Percentiles rank a stretch among this genome's conserved stretches.
Evolutionary conservation across 2,888 invertebrate genomes (phyloP).

Genomic region (Steinernema carpocapsae): DNA sequence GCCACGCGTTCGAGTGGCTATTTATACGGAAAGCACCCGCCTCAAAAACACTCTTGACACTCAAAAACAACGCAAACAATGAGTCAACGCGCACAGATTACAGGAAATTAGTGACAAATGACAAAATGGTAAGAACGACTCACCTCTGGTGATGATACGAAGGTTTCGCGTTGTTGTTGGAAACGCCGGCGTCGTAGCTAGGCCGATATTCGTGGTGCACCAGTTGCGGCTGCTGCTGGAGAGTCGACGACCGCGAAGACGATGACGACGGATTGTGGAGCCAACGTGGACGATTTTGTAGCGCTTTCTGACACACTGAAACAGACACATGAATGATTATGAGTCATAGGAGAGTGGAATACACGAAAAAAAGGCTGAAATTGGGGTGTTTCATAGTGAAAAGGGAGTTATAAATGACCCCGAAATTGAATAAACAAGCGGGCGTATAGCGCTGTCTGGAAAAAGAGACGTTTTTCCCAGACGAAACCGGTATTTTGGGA

Average conservation of each 20-base stretch:
- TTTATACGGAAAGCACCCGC: too few relatives aligned
- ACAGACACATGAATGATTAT: conserved; percentile 11
- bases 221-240: conserved; percentile 9
- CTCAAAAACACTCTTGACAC: too few relatives aligned
- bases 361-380: neutral
- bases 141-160: conserved; percentile 30
- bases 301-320: conserved; percentile 29
- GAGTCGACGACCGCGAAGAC: neutral
- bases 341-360: neutral
- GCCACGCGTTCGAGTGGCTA: too few relatives aligned
- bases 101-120: neutral
- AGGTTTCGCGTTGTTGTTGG: conserved; percentile 16
- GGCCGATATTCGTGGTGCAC: conserved; percentile 13
- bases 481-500: too few relatives aligned
- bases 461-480: too few relatives aligned
- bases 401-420: too few relatives aligned
- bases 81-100: neutral
- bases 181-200: neutral
- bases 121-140: neutral
- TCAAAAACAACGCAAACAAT: neutral
- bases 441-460: neutral
- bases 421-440: neutral
- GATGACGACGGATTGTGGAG: conserved; percentile 4
- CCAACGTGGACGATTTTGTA: conserved; percentile 13
- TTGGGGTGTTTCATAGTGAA: too few relatives aligned